Conservation (phyloP, 1,140 invertebrate genomes). For the Mya arenaria region DNA sequence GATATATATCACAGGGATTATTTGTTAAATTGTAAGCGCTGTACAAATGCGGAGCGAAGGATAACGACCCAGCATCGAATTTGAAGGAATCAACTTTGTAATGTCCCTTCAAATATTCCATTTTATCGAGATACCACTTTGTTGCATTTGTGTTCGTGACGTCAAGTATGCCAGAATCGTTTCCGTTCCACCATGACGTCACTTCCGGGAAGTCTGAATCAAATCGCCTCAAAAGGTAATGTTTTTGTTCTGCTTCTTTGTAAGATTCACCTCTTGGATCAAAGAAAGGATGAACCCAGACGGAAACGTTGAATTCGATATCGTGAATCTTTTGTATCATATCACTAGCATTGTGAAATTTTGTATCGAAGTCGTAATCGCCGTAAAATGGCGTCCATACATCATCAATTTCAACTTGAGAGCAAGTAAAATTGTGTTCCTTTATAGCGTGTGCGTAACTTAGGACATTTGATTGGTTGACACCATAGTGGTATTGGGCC, state of each 20-base stretch:
- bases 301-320: conserved; percentile 88
- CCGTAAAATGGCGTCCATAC: conserved; percentile 96
- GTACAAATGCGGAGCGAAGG: conserved; percentile 87
- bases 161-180: conserved; percentile 78
- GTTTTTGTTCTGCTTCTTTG: conserved; percentile 63
- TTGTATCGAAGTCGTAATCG: conserved; percentile 88
- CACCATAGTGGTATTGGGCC: conserved; percentile 88
- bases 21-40: conserved; percentile 29
- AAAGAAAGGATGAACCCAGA: conserved; percentile 97
- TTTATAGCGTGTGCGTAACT: conserved; percentile 88
- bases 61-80: conserved; percentile 95
- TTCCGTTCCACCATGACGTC: conserved; percentile 93
- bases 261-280: conserved; percentile 89
- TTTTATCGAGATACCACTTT: conserved; percentile 87
- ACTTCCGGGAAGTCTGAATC: conserved; percentile 82
- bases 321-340: conserved; percentile 84
- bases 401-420: conserved; percentile 95
- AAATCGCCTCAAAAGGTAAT: conserved; percentile 77
- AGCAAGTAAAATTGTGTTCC: conserved; percentile 86
- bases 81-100: conserved; percentile 91
- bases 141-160: conserved; percentile 79
- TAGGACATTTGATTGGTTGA: conserved; percentile 86
- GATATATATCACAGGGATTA: conserved; percentile 73
- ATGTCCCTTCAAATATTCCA: conserved; percentile 84
- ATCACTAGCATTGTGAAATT: conserved; percentile 88